Evolutionary conservation across 2,113 vertebrate species (phyloP).

Genomic region (Ptilonorhynchus violaceus): DNA sequence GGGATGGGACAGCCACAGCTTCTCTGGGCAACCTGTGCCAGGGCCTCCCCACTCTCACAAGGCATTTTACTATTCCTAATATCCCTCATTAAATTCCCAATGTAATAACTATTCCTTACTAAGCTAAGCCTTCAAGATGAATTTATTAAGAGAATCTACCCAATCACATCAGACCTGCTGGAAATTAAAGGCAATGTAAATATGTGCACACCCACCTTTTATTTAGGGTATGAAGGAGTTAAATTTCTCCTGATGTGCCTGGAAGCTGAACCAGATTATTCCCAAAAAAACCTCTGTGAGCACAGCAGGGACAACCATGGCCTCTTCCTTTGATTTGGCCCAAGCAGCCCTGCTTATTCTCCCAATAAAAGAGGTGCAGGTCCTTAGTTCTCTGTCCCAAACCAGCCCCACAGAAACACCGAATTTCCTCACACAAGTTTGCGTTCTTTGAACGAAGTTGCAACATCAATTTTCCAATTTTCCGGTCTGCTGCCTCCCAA

Average conservation of each 20-base stretch:
- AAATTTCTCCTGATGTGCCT: neutral
- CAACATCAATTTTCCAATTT: slow-evolving; percentile 55
- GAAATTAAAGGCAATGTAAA: neutral
- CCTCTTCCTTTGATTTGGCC: rapidly evolving
- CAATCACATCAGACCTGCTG: rapidly evolving
- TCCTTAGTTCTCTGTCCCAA: neutral
- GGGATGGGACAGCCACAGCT: neutral
- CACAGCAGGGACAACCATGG: neutral
- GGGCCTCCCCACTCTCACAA: neutral
- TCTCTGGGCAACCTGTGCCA: neutral
- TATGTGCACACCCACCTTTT: neutral
- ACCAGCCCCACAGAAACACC: neutral
- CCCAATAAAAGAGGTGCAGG: neutral
- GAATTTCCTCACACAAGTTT: neutral
- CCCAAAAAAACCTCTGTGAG: rapidly evolving
- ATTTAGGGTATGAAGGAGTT: rapidly evolving
- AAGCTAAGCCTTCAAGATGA: neutral
- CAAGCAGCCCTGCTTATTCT: neutral
- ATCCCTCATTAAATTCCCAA: neutral
- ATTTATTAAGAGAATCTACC: no score
- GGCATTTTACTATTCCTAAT: no score
- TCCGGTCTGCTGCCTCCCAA: neutral
- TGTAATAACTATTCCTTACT: neutral
- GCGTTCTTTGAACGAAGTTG: neutral
- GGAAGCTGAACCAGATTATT: neutral